Evolutionary conservation across 2,113 vertebrate species (phyloP).

Genomic region (Apodemus speciosus): DNA sequence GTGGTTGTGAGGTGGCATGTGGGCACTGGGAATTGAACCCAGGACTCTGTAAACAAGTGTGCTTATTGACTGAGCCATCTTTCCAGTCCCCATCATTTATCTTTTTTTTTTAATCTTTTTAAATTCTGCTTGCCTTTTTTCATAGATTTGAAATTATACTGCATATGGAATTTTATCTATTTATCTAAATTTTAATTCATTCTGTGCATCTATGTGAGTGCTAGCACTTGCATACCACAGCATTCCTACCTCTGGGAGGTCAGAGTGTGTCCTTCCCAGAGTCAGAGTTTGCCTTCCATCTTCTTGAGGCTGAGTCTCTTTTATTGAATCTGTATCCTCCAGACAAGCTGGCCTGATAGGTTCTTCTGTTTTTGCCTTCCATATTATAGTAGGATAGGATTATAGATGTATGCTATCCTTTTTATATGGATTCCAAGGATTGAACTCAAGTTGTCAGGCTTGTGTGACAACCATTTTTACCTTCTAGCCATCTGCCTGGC

Average conservation of each 20-base stretch:
- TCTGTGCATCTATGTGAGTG: not conserved
- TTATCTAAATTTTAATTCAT: not conserved
- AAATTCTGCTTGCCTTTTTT: not conserved
- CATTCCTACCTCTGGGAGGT: not conserved
- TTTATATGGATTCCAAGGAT: not conserved
- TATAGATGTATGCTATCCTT: not conserved
- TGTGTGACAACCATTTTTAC: not conserved
- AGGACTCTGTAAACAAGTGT: not conserved
- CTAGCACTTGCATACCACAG: not conserved
- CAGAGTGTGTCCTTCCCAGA: not conserved
- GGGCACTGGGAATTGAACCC: not conserved
- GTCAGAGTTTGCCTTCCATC: not conserved
- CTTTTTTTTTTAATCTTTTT: not conserved
- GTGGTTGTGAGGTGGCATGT: not conserved
- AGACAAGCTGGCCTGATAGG: not conserved
- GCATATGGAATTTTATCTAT: not conserved
- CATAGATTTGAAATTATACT: slow-evolving; percentile 46
- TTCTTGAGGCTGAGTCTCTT: not conserved
- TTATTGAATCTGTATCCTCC: not conserved
- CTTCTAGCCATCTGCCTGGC: not conserved
- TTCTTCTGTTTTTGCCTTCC: not conserved
- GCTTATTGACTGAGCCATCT: not conserved
- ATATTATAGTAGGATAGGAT: not conserved
- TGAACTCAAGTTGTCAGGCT: not conserved
- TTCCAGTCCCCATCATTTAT: not conserved